Evolutionary conservation across 2,888 invertebrate genomes (phyloP), one percentile per base, ranked within the genome.

Genomic region (Apocheima hispidaria): DNA sequence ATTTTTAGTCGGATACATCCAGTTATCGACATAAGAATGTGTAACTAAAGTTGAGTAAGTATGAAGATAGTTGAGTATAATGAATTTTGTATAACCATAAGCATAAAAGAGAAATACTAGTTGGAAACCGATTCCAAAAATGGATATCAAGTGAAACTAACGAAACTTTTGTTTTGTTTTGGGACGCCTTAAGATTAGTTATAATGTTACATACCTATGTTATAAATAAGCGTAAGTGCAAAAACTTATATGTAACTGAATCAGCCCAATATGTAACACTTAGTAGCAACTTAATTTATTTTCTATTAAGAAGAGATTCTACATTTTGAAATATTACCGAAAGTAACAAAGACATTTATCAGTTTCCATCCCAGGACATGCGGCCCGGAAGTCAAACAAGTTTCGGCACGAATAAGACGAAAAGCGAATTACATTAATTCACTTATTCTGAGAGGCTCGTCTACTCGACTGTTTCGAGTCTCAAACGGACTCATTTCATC

Each of bases 401-500:
- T 36, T 16, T 36, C 10, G 38, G 38, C 16, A 38, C 2, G 7
- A 38, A 38, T 36, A 14, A 6, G 36, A 18, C 38, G 18, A 38
- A 38, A 33, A 33, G n/a, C 33, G 33, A 33, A 33, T 33, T n/a
- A n/a, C 33, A n/a, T 18, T 18, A 38, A 38, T 16, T 38, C 16
- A 16, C 10, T 38, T 7, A 38, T 10, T 38, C 10, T 10, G 10
- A 38, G 38, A 9, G 18, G 38, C 18, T 16, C 7, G 16, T 36
- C 36, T 14, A n/a, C 5, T 33, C 36, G n/a, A 14, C 2, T 18
- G 18, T 18, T 38, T 38, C 38, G 16, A 7, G 38, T 18, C 18
- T 38, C 16, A 38, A 38, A 18, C 38, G 18, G 38, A 38, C 38
- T 38, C 38, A 18, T 38, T 16, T 9, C 18, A 38, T 38, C 38